A percentile compares a stretch with the other conserved stretches of the same genome.
Evolutionary conservation across 2,888 invertebrate species (phyloP).

Genomic region (Cyclophora punctaria): DNA sequence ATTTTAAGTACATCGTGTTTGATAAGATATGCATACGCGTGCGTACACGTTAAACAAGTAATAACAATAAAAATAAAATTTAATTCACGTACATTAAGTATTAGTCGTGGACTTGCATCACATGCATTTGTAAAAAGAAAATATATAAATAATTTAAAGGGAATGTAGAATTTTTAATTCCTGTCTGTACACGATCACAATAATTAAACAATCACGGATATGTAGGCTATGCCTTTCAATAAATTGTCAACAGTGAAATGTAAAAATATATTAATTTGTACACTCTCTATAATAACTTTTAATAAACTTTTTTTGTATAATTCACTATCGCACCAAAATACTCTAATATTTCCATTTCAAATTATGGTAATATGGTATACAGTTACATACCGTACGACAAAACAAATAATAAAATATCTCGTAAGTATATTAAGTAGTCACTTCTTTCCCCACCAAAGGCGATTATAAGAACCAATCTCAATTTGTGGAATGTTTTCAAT

Average conservation of each 20-base stretch:
- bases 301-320: constrained; percentile 68
- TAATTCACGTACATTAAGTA: constrained; percentile 58
- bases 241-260: constrained; percentile 69
- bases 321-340: constrained; percentile 74
- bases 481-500: constrained; percentile 48
- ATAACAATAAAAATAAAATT: constrained; percentile 40
- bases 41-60: constrained; percentile 31
- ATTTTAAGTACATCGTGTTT: constrained; percentile 46
- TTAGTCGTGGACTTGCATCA: constrained; percentile 73
- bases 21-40: constrained; percentile 22
- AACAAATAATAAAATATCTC: constrained; percentile 46
- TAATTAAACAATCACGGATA: constrained; percentile 67
- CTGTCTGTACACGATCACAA: constrained; percentile 68
- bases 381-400: constrained; percentile 55
- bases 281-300: constrained; percentile 60
- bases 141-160: constrained; percentile 57
- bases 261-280: constrained; percentile 76
- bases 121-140: constrained; percentile 52
- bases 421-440: constrained; percentile 50
- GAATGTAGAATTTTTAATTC: constrained; percentile 74
- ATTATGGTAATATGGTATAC: constrained; percentile 50
- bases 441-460: constrained; percentile 61
- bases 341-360: constrained; percentile 52
- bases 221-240: constrained; percentile 65
- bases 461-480: constrained; percentile 37